These are phyloP conservation scores for Sylvilagus bachmani DNA, from an alignment of 2,113 vertebrate species.

Conservation along the genomic window DNA sequence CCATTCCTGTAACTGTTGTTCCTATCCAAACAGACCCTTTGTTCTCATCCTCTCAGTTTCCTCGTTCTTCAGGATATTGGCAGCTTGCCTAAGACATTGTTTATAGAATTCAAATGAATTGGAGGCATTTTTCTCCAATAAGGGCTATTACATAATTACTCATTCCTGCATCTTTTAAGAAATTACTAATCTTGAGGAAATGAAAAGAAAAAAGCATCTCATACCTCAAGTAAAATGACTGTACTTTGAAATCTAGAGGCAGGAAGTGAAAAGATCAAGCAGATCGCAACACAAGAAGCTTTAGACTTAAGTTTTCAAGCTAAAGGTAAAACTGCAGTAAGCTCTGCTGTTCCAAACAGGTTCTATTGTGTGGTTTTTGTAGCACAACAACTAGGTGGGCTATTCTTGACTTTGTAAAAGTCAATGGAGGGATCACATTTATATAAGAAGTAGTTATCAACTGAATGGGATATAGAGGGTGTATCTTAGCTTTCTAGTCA, in stretches of 20 bases:
- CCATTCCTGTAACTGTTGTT: not conserved
- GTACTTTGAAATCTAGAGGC: constrained; percentile 20
- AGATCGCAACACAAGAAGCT: not conserved
- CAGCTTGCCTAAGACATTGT: not conserved
- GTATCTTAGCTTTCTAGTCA: not conserved
- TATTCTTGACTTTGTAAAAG: constrained; percentile 18
- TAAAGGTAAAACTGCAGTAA: not conserved
- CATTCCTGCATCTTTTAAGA: constrained; percentile 4
- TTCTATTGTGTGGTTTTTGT: not conserved
- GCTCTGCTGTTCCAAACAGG: not conserved
- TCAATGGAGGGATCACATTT: not conserved
- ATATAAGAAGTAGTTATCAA: not conserved
- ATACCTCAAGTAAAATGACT: constrained; percentile 23
- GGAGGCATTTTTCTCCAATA: not conserved
- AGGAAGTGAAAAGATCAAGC: not conserved
- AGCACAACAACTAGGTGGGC: not conserved
- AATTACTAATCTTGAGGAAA: constrained; percentile 1
- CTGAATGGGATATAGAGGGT: not conserved
- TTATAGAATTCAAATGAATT: constrained; percentile 38
- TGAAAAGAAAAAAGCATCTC: not conserved
- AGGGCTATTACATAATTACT: constrained; percentile 13
- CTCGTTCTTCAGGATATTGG: not conserved
- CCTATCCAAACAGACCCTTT: not conserved
- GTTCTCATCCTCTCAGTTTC: not conserved
- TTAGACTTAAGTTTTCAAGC: constrained; percentile 36